Evolutionary conservation across 2,113 vertebrate species (phyloP).

Genomic region (Petrocephalus zakoni): DNA sequence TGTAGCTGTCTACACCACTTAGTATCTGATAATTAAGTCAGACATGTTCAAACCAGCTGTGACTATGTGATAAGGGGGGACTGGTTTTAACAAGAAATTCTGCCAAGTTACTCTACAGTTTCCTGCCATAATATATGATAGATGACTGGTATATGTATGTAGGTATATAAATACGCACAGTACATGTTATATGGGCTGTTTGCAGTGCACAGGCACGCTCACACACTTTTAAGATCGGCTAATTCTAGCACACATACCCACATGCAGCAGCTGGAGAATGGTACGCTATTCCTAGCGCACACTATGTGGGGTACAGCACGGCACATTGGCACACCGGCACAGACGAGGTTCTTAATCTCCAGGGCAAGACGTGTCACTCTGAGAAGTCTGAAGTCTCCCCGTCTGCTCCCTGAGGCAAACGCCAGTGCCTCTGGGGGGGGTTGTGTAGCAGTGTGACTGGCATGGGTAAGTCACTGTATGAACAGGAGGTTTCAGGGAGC

Average conservation of each 20-base stretch:
- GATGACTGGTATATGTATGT: not conserved
- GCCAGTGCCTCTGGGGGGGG: not conserved
- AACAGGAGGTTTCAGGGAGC: not conserved
- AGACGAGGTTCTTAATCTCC: not conserved
- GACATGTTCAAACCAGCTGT: not conserved
- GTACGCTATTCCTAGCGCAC: not conserved
- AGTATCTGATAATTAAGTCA: not conserved
- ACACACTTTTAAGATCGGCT: not conserved
- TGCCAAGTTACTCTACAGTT: not conserved
- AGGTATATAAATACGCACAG: not conserved
- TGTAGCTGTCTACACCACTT: not conserved
- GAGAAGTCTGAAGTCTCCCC: not conserved
- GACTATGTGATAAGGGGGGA: not conserved
- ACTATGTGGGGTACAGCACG: not conserved
- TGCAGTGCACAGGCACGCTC: not conserved
- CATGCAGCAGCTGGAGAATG: not conserved
- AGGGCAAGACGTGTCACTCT: slow-evolving; percentile 1
- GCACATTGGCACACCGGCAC: not conserved
- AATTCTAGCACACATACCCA: not conserved
- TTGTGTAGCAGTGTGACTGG: not conserved
- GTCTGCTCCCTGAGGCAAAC: not conserved
- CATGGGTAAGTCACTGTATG: not conserved
- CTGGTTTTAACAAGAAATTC: not conserved
- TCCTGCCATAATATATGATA: not conserved
- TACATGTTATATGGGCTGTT: not conserved